Percentiles rank a stretch among this genome's conserved stretches.
Conservation (phyloP, 2,113 vertebrate genomes). For the Orthonyx spaldingii region DNA sequence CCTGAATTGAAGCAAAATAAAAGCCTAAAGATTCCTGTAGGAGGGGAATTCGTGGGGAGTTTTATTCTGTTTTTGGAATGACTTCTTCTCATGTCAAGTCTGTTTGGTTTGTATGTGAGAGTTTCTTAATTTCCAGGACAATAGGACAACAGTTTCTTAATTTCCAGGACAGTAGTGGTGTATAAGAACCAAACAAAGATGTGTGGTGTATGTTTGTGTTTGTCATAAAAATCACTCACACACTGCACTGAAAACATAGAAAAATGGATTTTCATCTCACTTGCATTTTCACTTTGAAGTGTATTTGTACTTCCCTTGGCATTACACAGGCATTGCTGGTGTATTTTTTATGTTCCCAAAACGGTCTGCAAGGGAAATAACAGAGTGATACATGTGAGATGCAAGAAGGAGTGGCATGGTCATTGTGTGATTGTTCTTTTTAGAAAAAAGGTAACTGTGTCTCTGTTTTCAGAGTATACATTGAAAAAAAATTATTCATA, state of each 20-base stretch:
- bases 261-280: not conserved
- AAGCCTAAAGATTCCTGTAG: not conserved
- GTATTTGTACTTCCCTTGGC: not conserved
- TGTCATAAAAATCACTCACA: not conserved
- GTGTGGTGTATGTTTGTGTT: not conserved
- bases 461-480: not conserved
- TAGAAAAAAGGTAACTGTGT: not conserved
- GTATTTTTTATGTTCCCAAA: not conserved
- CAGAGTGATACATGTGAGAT: not conserved
- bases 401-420: rapidly evolving
- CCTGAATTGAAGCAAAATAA: not conserved
- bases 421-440: not conserved
- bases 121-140: not conserved
- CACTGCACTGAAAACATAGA: not conserved
- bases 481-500: not conserved
- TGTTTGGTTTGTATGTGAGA: not conserved
- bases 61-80: not conserved
- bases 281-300: not conserved
- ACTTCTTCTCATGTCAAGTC: not conserved
- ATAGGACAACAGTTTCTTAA: not conserved
- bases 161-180: not conserved
- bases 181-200: not conserved
- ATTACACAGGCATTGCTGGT: rapidly evolving
- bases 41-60: not conserved
- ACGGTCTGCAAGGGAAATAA: not conserved